A percentile compares a stretch with the other conserved stretches of the same genome.
Conservation (phyloP, 1,140 invertebrate species). For the Nomia melanderi region DNA sequence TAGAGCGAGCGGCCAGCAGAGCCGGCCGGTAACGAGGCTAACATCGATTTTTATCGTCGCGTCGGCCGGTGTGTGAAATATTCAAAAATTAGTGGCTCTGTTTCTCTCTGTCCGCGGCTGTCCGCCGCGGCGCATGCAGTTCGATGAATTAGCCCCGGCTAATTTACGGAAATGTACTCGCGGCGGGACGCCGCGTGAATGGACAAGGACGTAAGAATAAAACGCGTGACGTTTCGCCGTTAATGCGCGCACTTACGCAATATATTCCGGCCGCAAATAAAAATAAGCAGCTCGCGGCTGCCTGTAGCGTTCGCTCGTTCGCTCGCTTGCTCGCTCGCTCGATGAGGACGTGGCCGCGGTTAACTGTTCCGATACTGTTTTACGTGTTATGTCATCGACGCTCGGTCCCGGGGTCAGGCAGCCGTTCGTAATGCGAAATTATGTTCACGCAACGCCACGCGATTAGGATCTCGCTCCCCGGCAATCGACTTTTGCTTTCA, state of each 20-base stretch:
- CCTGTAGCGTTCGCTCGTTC: too few relatives aligned
- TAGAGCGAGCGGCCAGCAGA: conserved; percentile 2
- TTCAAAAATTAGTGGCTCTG: conserved; percentile 29
- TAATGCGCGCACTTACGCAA: conserved; percentile 46
- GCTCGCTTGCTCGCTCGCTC: too few relatives aligned
- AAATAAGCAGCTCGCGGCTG: conserved; percentile 51
- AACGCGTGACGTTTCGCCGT: conserved; percentile 54
- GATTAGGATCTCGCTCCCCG: conserved; percentile 40
- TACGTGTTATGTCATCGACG: conserved; percentile 25
- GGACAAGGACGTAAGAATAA: conserved; percentile 63
- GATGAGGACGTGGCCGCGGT: background rate
- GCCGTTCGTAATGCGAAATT: conserved; percentile 45
- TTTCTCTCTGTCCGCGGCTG: background rate
- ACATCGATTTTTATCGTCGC: conserved; percentile 34
- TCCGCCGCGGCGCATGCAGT: background rate
- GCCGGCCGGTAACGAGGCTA: conserved; percentile 10
- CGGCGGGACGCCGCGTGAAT: conserved; percentile 29
- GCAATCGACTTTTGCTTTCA: conserved; percentile 17
- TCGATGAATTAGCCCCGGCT: conserved; percentile 22
- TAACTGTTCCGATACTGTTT: conserved; percentile 37
- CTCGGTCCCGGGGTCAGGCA: background rate
- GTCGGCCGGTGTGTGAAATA: conserved; percentile 28
- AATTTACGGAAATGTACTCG: conserved; percentile 52
- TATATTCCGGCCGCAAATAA: conserved; percentile 52
- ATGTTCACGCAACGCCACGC: conserved; percentile 32